phyloP scores from a whole-genome alignment of 2,113 vertebrate species.

The Taurulus bubalis region DNA sequence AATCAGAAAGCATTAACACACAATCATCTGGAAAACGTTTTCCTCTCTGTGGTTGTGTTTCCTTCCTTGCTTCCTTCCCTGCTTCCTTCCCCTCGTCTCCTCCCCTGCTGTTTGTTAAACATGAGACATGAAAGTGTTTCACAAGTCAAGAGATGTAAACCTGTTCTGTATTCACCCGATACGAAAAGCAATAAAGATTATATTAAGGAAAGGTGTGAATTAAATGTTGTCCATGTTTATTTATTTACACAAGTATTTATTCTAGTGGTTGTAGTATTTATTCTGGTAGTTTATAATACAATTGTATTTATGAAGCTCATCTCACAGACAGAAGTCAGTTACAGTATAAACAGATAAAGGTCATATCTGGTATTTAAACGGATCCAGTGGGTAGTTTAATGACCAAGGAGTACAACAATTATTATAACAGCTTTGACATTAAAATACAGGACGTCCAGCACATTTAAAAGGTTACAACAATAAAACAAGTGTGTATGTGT shows the following conservation, averaged over 20 bases:
- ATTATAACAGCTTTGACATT: too few species aligned
- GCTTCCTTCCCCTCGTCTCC: slow-evolving; percentile 13
- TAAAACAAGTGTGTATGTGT: too few species aligned
- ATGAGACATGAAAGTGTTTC: slow-evolving; percentile 66
- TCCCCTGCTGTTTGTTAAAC: slow-evolving; percentile 73
- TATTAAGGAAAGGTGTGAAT: slow-evolving; percentile 84
- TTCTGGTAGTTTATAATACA: too few species aligned
- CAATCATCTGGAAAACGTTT: slow-evolving; percentile 81
- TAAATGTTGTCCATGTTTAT: slow-evolving; percentile 31
- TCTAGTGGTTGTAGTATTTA: background rate
- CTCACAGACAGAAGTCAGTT: too few species aligned
- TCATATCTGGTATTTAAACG: too few species aligned
- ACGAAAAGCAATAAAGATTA: slow-evolving; percentile 94
- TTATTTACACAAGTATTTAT: slow-evolving; percentile 3
- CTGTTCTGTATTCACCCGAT: slow-evolving; percentile 95
- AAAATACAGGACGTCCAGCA: too few species aligned
- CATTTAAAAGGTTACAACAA: too few species aligned
- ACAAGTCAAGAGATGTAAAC: slow-evolving; percentile 89
- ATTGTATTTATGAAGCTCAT: too few species aligned
- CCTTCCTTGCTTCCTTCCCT: background rate
- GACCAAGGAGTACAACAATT: too few species aligned
- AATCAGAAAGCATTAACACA: slow-evolving; percentile 84
- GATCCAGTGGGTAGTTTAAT: too few species aligned
- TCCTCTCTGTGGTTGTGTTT: slow-evolving; percentile 21
- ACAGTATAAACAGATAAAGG: too few species aligned